Percentiles rank a stretch among this genome's conserved stretches.
phyloP scores from a whole-genome alignment of 2,888 invertebrate genomes.

The Melinaea menophilus region DNA sequence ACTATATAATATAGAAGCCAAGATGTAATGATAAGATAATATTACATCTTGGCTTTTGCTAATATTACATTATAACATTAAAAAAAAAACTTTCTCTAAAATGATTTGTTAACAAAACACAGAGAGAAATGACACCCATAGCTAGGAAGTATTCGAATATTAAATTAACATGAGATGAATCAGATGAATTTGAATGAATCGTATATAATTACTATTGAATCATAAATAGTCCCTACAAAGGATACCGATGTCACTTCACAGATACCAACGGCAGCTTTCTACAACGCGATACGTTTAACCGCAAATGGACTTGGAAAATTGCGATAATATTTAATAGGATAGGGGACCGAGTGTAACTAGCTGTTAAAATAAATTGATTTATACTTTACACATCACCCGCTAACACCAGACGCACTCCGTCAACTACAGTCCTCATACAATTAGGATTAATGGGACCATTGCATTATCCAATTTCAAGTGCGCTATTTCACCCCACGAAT shows the following conservation, averaged over 20 bases:
- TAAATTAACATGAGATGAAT: too few relatives aligned
- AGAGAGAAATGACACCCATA: not conserved
- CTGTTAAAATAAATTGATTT: conserved; percentile 38
- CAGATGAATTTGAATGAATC: not conserved
- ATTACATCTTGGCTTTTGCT: not conserved
- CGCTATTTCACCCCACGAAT: too few relatives aligned
- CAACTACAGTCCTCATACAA: conserved; percentile 29
- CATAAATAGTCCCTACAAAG: conserved; percentile 1
- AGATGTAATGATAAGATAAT: not conserved
- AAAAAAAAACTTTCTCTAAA: not conserved
- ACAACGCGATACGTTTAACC: conserved; percentile 61
- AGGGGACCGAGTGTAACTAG: conserved; percentile 33
- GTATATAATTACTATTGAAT: conserved; percentile 5
- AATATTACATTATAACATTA: too few relatives aligned
- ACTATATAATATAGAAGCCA: not conserved
- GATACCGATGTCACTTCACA: conserved; percentile 32
- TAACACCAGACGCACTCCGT: conserved; percentile 30
- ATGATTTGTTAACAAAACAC: conserved; percentile 2
- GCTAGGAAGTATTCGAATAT: not conserved
- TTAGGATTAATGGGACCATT: conserved; percentile 23
- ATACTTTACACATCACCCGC: conserved; percentile 33
- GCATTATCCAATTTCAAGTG: too few relatives aligned
- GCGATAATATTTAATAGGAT: conserved; percentile 49
- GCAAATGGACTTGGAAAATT: conserved; percentile 34
- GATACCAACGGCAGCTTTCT: conserved; percentile 42